Evolutionary conservation across 2,888 invertebrate species (phyloP), one percentile per base, ranked within the genome.

Genomic region (Sepiola atlantica): DNA sequence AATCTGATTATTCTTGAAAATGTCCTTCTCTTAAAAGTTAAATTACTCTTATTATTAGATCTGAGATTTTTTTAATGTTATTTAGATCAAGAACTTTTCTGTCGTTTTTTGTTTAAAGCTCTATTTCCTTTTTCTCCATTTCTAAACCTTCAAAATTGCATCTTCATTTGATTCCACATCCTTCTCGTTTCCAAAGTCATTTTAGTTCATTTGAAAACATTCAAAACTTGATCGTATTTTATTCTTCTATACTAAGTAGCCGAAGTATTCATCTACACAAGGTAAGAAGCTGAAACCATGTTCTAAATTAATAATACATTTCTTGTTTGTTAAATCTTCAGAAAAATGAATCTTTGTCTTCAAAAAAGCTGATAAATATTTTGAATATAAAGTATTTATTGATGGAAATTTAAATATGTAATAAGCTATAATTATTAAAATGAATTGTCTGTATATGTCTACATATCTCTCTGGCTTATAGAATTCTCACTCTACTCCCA

Each of bases 1-100:
- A 45, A 92, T 92, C 45, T 92, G 45, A 45, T 54, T 92, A 55
- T 54, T 92, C 28, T 92, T 92, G 28, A 45, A 45, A 92, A 45
- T 6, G 35, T 24, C n/a, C 45, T 54, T 55, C 35, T 92, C 92
- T 55, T n/a, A 92, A 45, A 45, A 55, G 45, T 92, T 55, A 35
- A 54, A 54, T 92, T 92, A 77, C 32, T 21, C n/a, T 77, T 77
- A 92, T 77, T 77, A 92, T 92, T 92, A 54, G 92, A 54, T 92
- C 92, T 14, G 14, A 28, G 92, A 28, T 92, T 91, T 92, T 45
- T 55, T 92, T 92, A 55, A 32, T 54, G 45, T n/a, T 55, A 28
- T 92, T 45, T 24, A 2, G 35, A 92, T 92, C 45, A 55, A 92
- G 54, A 54, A 54, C 92, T 54, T 28, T 55, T 54, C 54, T 92